These are phyloP conservation scores for Montipora foliosa DNA, from an alignment of 64 coral and sea anemone genomes.

Conservation along the genomic window DNA sequence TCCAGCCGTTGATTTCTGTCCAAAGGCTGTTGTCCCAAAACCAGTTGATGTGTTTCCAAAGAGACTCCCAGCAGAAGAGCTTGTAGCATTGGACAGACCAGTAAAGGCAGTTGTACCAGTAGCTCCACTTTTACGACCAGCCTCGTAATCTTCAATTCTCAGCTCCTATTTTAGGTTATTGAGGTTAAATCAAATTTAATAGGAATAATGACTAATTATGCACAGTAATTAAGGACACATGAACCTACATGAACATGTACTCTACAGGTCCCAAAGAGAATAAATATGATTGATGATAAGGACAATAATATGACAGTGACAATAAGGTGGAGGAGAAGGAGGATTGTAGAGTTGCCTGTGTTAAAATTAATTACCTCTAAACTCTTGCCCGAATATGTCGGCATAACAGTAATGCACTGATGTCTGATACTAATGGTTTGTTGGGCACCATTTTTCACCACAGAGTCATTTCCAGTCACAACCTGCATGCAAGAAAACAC, in stretches of 20 bases:
- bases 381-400: constrained; percentile 74
- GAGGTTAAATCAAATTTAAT: not conserved
- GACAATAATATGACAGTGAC: too few species aligned
- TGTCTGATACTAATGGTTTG: constrained; percentile 78
- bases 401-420: constrained; percentile 92
- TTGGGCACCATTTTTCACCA: constrained; percentile 84
- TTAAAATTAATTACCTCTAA: constrained; percentile 69
- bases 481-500: constrained; percentile 20
- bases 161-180: constrained; percentile 54
- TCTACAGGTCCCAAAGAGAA: too few species aligned
- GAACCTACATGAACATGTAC: too few species aligned
- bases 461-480: constrained; percentile 67
- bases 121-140: constrained; percentile 84
- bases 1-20: constrained; percentile 65
- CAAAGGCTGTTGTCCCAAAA: constrained; percentile 69
- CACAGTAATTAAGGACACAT: too few species aligned
- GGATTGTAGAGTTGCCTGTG: too few species aligned
- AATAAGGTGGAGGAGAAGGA: too few species aligned
- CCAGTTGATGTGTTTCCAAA: constrained; percentile 82
- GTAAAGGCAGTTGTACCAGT: constrained; percentile 47
- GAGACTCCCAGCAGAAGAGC: constrained; percentile 24
- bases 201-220: not conserved
- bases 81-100: constrained; percentile 62
- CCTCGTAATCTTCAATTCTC: constrained; percentile 87
- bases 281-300: too few species aligned